Evolutionary conservation across 2,797 vertebrate genomes (phyloP).

Genomic region (Rousettus madagascariensis): DNA sequence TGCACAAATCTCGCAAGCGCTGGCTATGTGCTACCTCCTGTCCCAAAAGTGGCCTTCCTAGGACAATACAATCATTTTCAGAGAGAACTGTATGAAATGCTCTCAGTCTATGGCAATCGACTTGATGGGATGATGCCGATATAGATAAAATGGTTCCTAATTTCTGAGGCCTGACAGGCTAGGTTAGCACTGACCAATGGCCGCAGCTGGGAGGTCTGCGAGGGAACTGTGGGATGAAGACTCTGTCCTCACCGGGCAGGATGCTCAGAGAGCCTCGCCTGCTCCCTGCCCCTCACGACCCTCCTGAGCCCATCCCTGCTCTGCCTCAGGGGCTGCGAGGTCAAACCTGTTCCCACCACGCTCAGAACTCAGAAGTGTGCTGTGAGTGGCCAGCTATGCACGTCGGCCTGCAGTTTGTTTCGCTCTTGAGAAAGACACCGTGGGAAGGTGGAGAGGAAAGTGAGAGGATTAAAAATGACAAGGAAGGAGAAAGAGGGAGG

Average conservation of each 20-base stretch:
- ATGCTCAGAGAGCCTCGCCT: no score
- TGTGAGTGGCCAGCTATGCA: background rate
- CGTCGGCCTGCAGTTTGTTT: background rate
- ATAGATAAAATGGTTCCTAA: background rate
- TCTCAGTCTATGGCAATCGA: rapidly evolving
- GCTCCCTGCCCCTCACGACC: background rate
- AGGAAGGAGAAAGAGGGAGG: background rate
- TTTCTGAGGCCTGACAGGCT: background rate
- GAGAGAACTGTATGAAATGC: background rate
- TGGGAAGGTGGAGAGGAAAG: background rate
- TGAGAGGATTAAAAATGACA: background rate
- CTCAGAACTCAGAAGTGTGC: background rate
- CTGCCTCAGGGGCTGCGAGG: background rate
- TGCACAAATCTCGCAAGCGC: rapidly evolving
- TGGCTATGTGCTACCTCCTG: rapidly evolving
- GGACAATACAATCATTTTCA: background rate
- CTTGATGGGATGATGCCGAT: background rate
- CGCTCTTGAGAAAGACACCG: background rate
- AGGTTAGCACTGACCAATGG: rapidly evolving
- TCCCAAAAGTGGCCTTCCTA: background rate
- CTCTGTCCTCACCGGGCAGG: background rate
- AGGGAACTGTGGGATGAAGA: background rate
- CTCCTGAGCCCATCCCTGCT: background rate
- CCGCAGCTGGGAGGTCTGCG: rapidly evolving
- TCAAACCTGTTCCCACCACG: background rate